Base-by-base conservation (phyloP, 2,888 invertebrate species). In the Euplexia lucipara region DNA sequence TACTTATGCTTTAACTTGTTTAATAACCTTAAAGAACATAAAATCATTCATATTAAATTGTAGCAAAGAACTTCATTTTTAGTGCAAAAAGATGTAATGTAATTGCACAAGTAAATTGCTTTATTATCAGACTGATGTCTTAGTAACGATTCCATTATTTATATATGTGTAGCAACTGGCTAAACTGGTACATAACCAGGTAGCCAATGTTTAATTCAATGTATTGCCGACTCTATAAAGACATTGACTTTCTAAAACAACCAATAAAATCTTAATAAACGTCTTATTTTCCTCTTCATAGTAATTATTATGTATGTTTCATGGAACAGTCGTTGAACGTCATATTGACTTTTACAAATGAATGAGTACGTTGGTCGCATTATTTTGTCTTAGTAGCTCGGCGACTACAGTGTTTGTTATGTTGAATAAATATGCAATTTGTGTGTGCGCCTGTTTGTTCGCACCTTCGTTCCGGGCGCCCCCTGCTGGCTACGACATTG, bases 341-440 rank as follows among this genome's bases (percentile, higher is more conserved):
- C 26, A 44, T 39, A 22, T 45, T 34, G 12, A 22, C n/a, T 34
- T 39, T 59, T 47, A 1, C n/a, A 16, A 30, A 37, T 16, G 7
- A n/a, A 2, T 8, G 16, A 14, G 20, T 35, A 22, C 5, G 6
- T 52, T 57, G 14, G 30, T 51, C 30, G 57, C 37, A 75, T 53
- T 65, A 69, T 80, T 74, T 68, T 60, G 65, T 79, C 66, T 35
- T 51, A 60, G 66, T 77, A 73, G 61, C 63, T 69, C 63, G 69
- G 66, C 63, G 72, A 49, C 59, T 72, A 63, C 44, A 30, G 32
- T 41, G 58, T 70, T 65, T 57, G 63, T 77, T 62, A 79, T 72
- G 63, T 71, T 67, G 78, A 83, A 83, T 78, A 85, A 82, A 82
- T 77, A 85, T 83, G 78, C 79, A 75, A 83, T 82, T 81, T 81